Base-by-base conservation (phyloP, 2,888 invertebrate genomes). In the Empis livida region DNA sequence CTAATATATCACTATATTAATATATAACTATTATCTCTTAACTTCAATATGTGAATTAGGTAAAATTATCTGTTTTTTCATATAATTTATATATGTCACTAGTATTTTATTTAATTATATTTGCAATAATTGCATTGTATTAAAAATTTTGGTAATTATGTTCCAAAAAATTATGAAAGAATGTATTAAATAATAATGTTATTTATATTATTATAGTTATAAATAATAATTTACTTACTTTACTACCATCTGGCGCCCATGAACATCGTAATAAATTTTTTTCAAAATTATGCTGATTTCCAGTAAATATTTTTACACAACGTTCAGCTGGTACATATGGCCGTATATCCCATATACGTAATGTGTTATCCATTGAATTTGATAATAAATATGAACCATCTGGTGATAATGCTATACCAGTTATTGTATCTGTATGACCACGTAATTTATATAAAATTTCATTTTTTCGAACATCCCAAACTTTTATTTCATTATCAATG, bases 241-340 rank as follows among this genome's bases (percentile, higher is more conserved):
- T 89, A 47, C 85, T 84, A 2, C 95, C 94, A 68, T 96, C 94
- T 0, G 84, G 80, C 2, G 95, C 84, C 97, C 97, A 99, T 1
- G 86, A 78, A 64, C 95, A 95, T 15, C 89, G 76, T 48, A 99
- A 70, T 49, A 99, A 75, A 73, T 99, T 99, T 71, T 92, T 92
- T 71, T 97, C 97, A 68, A 95, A 97, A 71, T 94, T 96, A 70
- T 97, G 96, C 60, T 92, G 91, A 72, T 96, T 95, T 0, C 96
- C 94, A 11, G 83, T 79, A 54, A 94, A 77, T 37, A 94, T 80
- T 69, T 94, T 94, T 1, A 94, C 86, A 68, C 95, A 95, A 54
- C 97, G 77, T 63, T 95, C 94, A 37, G 82, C 78, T 0, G 94
- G 90, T 2, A 92, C 94, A 72, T 90, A 97, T 0, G 97, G 93